Evolutionary conservation across 2,113 vertebrate genomes (phyloP), one percentile per base, ranked within the genome.

Genomic region (Numenius arquata): DNA sequence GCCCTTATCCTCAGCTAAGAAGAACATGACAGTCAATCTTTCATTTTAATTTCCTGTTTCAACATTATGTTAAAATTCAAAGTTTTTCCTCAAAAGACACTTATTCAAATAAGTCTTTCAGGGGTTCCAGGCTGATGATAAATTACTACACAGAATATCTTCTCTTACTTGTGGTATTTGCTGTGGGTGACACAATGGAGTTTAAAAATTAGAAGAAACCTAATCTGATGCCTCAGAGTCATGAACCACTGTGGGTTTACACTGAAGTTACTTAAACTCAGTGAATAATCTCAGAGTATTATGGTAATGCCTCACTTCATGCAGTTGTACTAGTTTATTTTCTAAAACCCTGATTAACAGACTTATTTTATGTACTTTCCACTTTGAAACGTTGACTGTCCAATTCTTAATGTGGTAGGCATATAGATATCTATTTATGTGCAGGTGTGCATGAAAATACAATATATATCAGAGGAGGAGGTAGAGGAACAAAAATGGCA

Each of bases 371-470:
- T 20, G 11, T 79, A 26, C 25, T 81, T 92, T 72, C 40, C 20
- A 48, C 32, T 90, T 78, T 23, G 21, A 85, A 78, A 56, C 9
- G 62, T 1, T n/a, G 53, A 55, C 38, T 81, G 25, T 45, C 20
- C 50, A 79, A 0, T 70, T 89, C 53, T 62, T 83, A 70, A 85
- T 26, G 36, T 55, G 56, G 25, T 59, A 71, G 34, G 47, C 55
- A 79, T 76, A 55, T 36, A 36, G 62, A 20, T 91, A 95, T 80
- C 66, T 95, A 96, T 95, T 96, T 97, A 97, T 94, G 96, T 96
- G 96, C 96, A 94, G 71, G 84, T 95, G 95, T 93, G 92, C n/a
- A 80, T 85, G 77, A 76, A 79, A 76, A 94, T 45, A 76, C 56
- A 93, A 65, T 47, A 92, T 58, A 76, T 87, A 67, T 65, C 41